Evolutionary conservation across 2,113 vertebrate genomes (phyloP).

Genomic region (Silurus glanis): DNA sequence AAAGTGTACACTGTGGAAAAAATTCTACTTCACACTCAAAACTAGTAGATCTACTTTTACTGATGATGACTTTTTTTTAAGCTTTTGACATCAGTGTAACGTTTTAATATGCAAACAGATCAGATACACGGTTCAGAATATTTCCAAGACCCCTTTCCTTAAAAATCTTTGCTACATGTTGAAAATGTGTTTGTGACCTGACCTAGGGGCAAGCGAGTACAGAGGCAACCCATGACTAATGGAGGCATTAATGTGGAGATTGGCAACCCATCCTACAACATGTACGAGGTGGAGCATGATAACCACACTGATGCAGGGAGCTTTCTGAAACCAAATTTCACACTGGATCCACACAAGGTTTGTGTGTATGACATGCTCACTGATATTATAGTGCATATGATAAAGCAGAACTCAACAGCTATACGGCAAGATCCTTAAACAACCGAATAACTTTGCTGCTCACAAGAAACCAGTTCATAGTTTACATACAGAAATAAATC

Average conservation of each 20-base stretch:
- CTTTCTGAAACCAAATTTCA: constrained; percentile 89
- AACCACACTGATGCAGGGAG: constrained; percentile 86
- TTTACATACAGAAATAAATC: neutral
- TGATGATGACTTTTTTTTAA: neutral
- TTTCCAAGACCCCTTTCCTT: neutral
- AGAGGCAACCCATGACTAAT: constrained; percentile 95
- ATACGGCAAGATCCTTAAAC: constrained; percentile 9
- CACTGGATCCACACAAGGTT: constrained; percentile 94
- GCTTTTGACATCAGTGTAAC: neutral
- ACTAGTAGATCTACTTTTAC: neutral
- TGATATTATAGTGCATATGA: neutral
- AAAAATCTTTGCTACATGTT: neutral
- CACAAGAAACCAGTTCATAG: neutral
- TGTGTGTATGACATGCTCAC: constrained; percentile 23
- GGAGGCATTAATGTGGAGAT: constrained; percentile 98
- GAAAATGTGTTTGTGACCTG: constrained; percentile 35
- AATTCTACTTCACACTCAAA: neutral
- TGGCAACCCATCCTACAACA: constrained; percentile 97
- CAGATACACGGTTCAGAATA: neutral
- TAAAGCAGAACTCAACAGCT: neutral
- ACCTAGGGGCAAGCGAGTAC: constrained; percentile 89
- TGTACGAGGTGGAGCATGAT: constrained; percentile 98
- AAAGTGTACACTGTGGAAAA: neutral
- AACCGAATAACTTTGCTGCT: neutral
- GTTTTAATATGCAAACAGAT: neutral